These are phyloP conservation scores for Drosophila neutralis DNA, from an alignment of 2,888 invertebrate genomes.

Conservation along the genomic window DNA sequence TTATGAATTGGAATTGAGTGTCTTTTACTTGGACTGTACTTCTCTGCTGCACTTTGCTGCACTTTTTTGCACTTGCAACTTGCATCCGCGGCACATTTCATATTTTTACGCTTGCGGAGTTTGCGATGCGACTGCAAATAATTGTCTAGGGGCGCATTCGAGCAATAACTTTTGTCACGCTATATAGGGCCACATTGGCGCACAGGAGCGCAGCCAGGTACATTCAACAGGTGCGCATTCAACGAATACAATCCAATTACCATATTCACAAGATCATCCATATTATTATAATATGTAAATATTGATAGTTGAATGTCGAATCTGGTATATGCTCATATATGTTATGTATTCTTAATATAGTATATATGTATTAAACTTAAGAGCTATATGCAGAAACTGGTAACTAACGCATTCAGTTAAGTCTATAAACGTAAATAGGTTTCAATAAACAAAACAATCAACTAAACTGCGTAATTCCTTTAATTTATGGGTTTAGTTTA, in stretches of 20 bases:
- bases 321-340: neutral
- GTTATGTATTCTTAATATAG: neutral
- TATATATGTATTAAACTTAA: too few species aligned
- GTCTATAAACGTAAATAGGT: neutral
- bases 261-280: neutral
- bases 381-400: neutral
- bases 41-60: slow-evolving; percentile 15
- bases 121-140: slow-evolving; percentile 55
- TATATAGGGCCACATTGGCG: slow-evolving; percentile 49
- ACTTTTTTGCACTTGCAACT: slow-evolving; percentile 9
- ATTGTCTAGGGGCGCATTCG: slow-evolving; percentile 72
- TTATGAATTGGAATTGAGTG: slow-evolving; percentile 68
- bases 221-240: slow-evolving; percentile 28
- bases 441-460: neutral
- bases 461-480: neutral
- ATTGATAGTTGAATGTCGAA: neutral
- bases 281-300: neutral
- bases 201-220: slow-evolving; percentile 24
- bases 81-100: slow-evolving; percentile 62
- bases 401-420: neutral
- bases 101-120: slow-evolving; percentile 74
- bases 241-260: neutral
- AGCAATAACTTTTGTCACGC: slow-evolving; percentile 82
- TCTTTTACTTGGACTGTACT: slow-evolving; percentile 41
- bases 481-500: neutral